phyloP scores from a whole-genome alignment of 2,888 invertebrate genomes.

The Alloplasta piceator region DNA sequence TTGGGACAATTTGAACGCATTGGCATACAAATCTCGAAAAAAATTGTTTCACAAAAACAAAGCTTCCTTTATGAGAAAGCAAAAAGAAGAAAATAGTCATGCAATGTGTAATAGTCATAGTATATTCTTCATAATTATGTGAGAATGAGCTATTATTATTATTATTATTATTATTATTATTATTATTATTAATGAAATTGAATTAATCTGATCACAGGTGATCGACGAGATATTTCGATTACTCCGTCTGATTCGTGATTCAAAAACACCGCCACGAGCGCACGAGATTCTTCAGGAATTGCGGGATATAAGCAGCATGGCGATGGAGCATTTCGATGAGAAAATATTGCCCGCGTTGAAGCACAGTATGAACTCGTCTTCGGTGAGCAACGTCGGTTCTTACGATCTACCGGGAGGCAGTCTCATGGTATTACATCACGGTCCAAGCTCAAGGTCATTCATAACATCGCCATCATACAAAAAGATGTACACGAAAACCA shows the following conservation, averaged over 20 bases:
- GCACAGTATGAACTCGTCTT: constrained; percentile 78
- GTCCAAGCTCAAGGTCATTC: constrained; percentile 65
- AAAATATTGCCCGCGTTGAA: constrained; percentile 88
- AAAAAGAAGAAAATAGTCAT: no score
- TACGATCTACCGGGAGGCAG: constrained; percentile 76
- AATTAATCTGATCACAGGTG: constrained; percentile 85
- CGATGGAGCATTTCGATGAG: constrained; percentile 98
- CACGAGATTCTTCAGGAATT: constrained; percentile 95
- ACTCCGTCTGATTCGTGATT: constrained; percentile 88
- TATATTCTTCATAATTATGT: no score
- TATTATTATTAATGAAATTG: neutral
- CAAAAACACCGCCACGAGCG: constrained; percentile 88
- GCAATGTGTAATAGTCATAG: no score
- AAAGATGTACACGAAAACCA: constrained; percentile 77
- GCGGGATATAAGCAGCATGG: constrained; percentile 96
- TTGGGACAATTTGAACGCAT: no score
- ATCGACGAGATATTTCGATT: constrained; percentile 94
- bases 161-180: no score
- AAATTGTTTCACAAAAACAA: no score
- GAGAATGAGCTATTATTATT: no score
- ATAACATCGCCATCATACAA: constrained; percentile 72
- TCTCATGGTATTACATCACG: constrained; percentile 78
- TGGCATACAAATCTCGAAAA: no score
- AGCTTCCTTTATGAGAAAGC: no score
- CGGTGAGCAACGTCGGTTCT: constrained; percentile 75